Percentiles rank a stretch among this genome's conserved stretches.
These are phyloP conservation scores for Bimastos eiseni DNA, from an alignment of 2,888 invertebrate species.

Conservation along the genomic window DNA sequence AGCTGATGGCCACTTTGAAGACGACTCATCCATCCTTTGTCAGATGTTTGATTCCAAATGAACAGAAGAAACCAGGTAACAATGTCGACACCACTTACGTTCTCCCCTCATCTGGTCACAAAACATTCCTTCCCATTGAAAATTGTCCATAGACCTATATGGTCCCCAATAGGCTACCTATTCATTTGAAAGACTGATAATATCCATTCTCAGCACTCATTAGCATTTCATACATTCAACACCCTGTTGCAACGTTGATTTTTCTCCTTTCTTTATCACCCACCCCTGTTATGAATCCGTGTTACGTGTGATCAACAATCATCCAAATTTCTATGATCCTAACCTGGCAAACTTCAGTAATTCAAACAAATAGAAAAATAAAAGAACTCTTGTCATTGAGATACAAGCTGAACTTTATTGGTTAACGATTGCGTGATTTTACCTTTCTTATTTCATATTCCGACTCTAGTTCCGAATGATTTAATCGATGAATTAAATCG, in stretches of 20 bases:
- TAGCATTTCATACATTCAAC: too few relatives aligned
- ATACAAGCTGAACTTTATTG: background rate
- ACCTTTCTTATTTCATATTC: too few relatives aligned
- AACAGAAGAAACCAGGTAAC: slow-evolving; percentile 62
- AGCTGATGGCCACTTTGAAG: slow-evolving; percentile 87
- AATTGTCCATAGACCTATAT: too few relatives aligned
- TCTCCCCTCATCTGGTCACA: too few relatives aligned
- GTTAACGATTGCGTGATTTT: background rate
- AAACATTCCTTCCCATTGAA: too few relatives aligned
- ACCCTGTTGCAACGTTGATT: background rate
- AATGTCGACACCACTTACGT: too few relatives aligned
- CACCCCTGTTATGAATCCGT: background rate
- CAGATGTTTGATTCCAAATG: slow-evolving; percentile 99
- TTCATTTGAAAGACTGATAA: too few relatives aligned
- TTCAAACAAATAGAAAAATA: background rate
- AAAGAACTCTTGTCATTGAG: background rate
- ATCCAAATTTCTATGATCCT: background rate
- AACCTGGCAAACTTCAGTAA: background rate
- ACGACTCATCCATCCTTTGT: slow-evolving; percentile 99
- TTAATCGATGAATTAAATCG: background rate
- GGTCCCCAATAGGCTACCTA: too few relatives aligned
- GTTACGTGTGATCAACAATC: background rate
- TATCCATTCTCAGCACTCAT: too few relatives aligned
- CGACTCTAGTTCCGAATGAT: too few relatives aligned
- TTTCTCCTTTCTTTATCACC: background rate